Conservation (phyloP, 2,113 vertebrate genomes). For the Sigmodon hispidus region DNA sequence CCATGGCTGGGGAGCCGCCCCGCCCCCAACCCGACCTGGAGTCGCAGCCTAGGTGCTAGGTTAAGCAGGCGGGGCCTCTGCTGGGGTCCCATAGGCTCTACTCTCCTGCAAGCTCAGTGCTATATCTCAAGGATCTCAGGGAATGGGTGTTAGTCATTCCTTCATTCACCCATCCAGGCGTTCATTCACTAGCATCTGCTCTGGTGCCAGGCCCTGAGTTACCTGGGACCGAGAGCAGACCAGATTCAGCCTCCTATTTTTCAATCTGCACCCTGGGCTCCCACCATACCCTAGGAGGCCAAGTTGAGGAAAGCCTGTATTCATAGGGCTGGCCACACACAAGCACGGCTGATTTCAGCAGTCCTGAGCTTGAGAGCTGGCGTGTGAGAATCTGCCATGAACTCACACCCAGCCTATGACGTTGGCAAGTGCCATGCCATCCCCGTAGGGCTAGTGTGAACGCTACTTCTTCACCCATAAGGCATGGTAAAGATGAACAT, state of each 20-base stretch:
- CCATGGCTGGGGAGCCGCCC: not conserved
- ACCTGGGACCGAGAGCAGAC: not conserved
- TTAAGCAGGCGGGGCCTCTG: not conserved
- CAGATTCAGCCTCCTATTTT: not conserved
- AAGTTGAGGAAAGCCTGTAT: not conserved
- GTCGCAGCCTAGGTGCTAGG: conserved; percentile 36
- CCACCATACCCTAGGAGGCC: not conserved
- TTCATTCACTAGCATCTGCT: conserved; percentile 71
- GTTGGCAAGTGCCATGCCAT: conserved; percentile 36
- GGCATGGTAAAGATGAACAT: not conserved
- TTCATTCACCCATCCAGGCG: conserved; percentile 69
- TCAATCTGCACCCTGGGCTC: not conserved
- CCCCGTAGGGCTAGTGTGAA: not conserved
- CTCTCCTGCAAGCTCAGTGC: not conserved
- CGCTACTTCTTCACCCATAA: not conserved
- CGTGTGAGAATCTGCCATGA: conserved; percentile 31
- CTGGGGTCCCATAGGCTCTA: conserved; percentile 30
- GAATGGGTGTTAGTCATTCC: conserved; percentile 63
- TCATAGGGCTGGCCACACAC: not conserved
- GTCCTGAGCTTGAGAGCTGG: conserved; percentile 9
- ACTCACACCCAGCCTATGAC: conserved; percentile 54
- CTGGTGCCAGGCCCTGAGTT: conserved; percentile 47
- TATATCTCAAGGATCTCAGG: conserved; percentile 14
- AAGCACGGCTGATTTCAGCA: not conserved
- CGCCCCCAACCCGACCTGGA: not conserved